Evolutionary conservation across 2,113 vertebrate genomes (phyloP), one percentile per base, ranked within the genome.

Genomic region (Apodemus sylvaticus): DNA sequence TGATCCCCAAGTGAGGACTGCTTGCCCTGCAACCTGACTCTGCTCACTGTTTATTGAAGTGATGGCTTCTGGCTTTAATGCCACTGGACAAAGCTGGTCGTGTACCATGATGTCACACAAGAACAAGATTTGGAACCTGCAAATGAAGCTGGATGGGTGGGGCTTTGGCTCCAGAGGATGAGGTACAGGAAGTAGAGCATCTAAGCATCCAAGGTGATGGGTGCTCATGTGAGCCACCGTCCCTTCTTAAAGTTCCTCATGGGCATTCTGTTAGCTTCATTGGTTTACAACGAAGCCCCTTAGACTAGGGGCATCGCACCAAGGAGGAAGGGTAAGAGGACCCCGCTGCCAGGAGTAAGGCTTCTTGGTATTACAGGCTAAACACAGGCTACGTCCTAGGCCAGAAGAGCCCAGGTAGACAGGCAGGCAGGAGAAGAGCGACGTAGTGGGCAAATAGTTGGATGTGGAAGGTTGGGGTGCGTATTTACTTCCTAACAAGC

Each of bases 391-490:
- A 24, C 48, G 5, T 39, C 62, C 64, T 45, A 42, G 58, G 7
- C 42, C 42, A 90, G 45, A 45, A 64, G 42, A n/a, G 53, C 36
- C 20, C 11, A 9, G 29, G 31, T 6, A 36, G 64, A 86, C 36
- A 1, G 4, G 13, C 36, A 1, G 4, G 13, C 1, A 17, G 0
- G 45, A 58, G 53, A 62, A 81, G 12, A 34, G 8, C 39, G 48
- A 34, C 26, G 16, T 45, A 39, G 24, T 39, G 42, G 87, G 45
- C 73, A n/a, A 0, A 13, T 36, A 20, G 26, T 51, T 64, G 8
- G 29, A 5, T 83, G 55, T 7, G 31, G 82, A 12, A 31, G 39
- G 82, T 11, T 64, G 26, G 58, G 26, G 20, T 17, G 39, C 22
- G n/a, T 34, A 39, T 39, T 26, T 60, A 36, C n/a, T 58, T 60